Base-by-base conservation (phyloP, 2,888 invertebrate genomes). In the Cerastis rubricosa region DNA sequence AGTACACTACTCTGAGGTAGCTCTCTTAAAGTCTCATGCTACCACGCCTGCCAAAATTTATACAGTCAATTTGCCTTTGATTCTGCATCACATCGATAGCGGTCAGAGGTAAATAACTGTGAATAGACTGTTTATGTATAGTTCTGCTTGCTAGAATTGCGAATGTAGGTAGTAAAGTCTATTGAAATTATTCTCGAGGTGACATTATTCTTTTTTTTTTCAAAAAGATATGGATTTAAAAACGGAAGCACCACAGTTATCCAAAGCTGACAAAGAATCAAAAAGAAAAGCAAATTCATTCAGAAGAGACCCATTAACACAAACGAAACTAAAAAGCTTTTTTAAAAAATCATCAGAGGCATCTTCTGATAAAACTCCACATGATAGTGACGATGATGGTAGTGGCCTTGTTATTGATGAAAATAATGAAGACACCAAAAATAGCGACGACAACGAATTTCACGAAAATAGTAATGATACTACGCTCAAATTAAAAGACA, bases 211-310 rank as follows among this genome's bases (percentile, higher is more conserved):
- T 14, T 51, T 57, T 64, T 71, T 76, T 78, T 70, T 90, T 91
- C 68, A 71, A 93, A 93, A 87, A 78, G 88, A 91, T 77, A 86
- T 85, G 67, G 91, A 92, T 54, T 81, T 82, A 25, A 92, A 91
- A 78, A 90, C 91, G 64, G 92, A 93, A 79, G 87, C 89, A 54
- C 90, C 90, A 77, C 82, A 84, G 54, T 89, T 96, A 45, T 96
- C 96, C 29, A 97, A 95, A 92, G 94, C 96, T 54, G 97, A 97
- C 74, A 96, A 93, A 91, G 93, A 95, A 83, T 90, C 93, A 11
- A 95, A 95, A 92, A 91, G 96, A 85, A 96, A 96, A 94, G 94
- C 94, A 22, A 95, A 94, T 87, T 94, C 95, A 63, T 96, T 97
- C 85, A 97, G 96, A 92, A 94, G 94, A 88, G 97, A 97, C 88